phyloP scores from a whole-genome alignment of 2,888 invertebrate genomes.

The Drosophila mettleri region DNA sequence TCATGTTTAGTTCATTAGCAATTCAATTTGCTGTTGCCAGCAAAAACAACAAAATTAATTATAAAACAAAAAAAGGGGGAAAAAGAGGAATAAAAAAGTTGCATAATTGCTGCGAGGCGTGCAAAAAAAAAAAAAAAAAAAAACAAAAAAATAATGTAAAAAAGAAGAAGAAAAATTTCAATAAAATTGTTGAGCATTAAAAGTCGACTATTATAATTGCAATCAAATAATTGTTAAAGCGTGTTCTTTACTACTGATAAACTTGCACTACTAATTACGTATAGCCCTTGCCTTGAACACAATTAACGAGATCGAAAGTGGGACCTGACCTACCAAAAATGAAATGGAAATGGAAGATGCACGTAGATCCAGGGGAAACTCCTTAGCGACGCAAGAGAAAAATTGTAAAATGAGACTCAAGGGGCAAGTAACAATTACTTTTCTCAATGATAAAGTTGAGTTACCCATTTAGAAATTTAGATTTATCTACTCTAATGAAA shows the following conservation, averaged over 20 bases:
- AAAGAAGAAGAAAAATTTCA: slow-evolving; percentile 17
- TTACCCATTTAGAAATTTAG: not conserved
- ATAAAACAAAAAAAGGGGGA: slow-evolving; percentile 3
- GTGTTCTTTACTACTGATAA: slow-evolving; percentile 25
- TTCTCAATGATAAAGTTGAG: too few relatives aligned
- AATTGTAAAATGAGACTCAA: too few relatives aligned
- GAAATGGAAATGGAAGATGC: not conserved
- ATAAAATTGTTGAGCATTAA: slow-evolving; percentile 39
- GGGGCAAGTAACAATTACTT: too few relatives aligned
- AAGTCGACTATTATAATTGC: slow-evolving; percentile 50
- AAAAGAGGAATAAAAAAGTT: slow-evolving; percentile 52
- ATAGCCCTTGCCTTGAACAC: slow-evolving; percentile 8
- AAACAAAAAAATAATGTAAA: not conserved
- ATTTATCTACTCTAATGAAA: not conserved
- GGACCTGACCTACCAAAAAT: not conserved
- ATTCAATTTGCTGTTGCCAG: slow-evolving; percentile 66
- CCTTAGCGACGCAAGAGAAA: too few relatives aligned
- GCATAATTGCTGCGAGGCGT: slow-evolving; percentile 65
- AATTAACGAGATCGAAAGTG: slow-evolving; percentile 14
- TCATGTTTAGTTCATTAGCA: slow-evolving; percentile 72
- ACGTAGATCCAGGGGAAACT: too few relatives aligned
- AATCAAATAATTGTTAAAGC: slow-evolving; percentile 45
- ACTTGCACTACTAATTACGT: slow-evolving; percentile 18
- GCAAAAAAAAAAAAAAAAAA: slow-evolving; percentile 29
- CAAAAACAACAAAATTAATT: slow-evolving; percentile 25